These are phyloP conservation scores for Sebastes vulpes DNA, from an alignment of 2,797 vertebrate species.

Conservation along the genomic window DNA sequence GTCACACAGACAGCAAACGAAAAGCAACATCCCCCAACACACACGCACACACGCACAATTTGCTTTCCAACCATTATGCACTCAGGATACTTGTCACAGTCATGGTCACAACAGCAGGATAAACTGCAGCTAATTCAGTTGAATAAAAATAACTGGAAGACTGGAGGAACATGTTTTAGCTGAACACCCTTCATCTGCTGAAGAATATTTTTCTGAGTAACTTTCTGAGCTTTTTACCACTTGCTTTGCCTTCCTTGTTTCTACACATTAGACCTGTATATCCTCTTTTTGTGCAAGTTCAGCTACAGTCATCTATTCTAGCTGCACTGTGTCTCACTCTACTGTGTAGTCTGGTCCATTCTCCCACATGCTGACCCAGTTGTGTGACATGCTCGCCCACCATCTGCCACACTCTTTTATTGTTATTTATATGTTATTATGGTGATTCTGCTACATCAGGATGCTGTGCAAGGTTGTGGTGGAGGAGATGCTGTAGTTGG, in stretches of 20 bases:
- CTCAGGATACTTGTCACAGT: conserved; percentile 49
- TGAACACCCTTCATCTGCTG: neutral
- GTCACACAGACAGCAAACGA: conserved; percentile 63
- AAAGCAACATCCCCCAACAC: conserved; percentile 17
- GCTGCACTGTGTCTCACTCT: conserved; percentile 18
- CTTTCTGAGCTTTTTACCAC: neutral
- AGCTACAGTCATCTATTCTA: conserved; percentile 39
- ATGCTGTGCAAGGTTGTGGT: conserved; percentile 16
- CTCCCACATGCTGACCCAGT: conserved; percentile 47
- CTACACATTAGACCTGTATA: neutral
- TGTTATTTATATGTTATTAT: conserved; percentile 49
- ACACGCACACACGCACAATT: neutral
- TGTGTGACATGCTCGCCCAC: conserved; percentile 45
- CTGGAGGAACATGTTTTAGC: neutral
- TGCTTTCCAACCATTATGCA: conserved; percentile 24
- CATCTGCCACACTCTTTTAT: conserved; percentile 45
- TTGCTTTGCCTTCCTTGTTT: conserved; percentile 2
- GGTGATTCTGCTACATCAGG: conserved; percentile 34
- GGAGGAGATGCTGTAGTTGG: conserved; percentile 3
- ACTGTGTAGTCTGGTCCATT: conserved; percentile 16
- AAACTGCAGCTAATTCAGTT: conserved; percentile 37
- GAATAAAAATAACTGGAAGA: conserved; percentile 38
- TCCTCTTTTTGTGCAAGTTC: conserved; percentile 21
- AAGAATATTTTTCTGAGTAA: neutral
- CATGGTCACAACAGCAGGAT: conserved; percentile 42